A percentile compares a stretch with the other conserved stretches of the same genome.
These are phyloP conservation scores for Platichthys flesus DNA, from an alignment of 2,113 vertebrate species.

Conservation along the genomic window DNA sequence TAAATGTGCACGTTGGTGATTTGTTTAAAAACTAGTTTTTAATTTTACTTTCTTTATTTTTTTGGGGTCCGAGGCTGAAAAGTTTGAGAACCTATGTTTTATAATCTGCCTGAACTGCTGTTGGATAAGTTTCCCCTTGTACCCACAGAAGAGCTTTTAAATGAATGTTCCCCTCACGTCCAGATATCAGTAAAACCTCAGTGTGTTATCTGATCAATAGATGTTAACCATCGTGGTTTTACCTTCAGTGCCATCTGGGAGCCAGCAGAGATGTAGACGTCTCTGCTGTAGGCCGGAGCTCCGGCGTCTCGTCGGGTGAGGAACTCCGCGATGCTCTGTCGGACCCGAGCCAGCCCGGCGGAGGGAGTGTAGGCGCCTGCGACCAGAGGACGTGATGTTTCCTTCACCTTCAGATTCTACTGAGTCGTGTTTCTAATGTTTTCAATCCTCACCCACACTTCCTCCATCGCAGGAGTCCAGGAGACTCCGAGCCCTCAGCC, in stretches of 20 bases:
- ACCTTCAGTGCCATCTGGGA: constrained; percentile 70
- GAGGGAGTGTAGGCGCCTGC: constrained; percentile 72
- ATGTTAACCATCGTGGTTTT: neutral
- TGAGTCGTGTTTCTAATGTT: neutral
- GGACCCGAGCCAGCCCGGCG: constrained; percentile 52
- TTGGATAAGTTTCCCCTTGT: no score
- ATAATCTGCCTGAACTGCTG: no score
- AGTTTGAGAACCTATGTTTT: no score
- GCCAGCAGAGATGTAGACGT: constrained; percentile 73
- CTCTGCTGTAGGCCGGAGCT: constrained; percentile 41
- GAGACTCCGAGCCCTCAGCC: constrained; percentile 63
- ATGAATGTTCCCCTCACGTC: no score
- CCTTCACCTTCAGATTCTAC: no score
- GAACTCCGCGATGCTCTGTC: constrained; percentile 67
- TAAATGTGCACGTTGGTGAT: no score
- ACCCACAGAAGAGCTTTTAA: no score
- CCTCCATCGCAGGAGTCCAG: constrained; percentile 67
- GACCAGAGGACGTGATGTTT: neutral
- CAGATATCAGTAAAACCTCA: no score
- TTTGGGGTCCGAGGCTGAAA: no score
- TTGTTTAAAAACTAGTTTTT: no score
- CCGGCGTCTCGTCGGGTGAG: constrained; percentile 73
- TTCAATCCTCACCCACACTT: constrained; percentile 66
- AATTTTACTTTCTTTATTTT: no score
- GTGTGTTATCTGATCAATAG: no score